Conservation (phyloP, 1,140 invertebrate genomes). For the Drosophila trapezifrons region DNA sequence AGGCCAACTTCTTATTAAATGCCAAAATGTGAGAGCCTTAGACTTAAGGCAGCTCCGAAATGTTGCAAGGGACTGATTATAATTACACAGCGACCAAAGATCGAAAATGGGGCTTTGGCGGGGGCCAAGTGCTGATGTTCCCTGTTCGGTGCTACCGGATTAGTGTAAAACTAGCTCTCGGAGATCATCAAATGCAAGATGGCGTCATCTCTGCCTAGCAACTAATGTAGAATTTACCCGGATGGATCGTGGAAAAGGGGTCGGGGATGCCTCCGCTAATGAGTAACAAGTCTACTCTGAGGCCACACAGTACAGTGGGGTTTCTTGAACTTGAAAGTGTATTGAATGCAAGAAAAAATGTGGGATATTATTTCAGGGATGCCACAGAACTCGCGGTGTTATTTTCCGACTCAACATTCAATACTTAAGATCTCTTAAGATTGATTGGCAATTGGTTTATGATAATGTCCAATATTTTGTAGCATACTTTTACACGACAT, state of each 20-base stretch:
- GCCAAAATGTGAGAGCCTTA: slow-evolving; percentile 68
- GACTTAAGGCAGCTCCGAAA: slow-evolving; percentile 29
- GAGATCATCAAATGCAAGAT: slow-evolving; percentile 56
- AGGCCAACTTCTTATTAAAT: slow-evolving; percentile 82
- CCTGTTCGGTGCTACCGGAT: slow-evolving; percentile 4
- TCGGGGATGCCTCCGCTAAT: slow-evolving; percentile 50
- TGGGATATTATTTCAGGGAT: no score
- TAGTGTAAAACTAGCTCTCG: slow-evolving; percentile 51
- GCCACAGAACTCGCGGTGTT: no score
- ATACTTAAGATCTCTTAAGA: no score
- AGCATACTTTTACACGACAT: no score
- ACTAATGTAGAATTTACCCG: slow-evolving; percentile 33
- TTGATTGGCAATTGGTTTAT: no score
- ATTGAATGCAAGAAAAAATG: no score
- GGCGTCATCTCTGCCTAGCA: slow-evolving; percentile 58
- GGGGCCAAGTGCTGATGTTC: no score
- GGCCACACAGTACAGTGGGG: slow-evolving; percentile 11
- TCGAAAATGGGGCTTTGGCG: slow-evolving; percentile 4
- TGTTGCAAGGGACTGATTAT: slow-evolving; percentile 49
- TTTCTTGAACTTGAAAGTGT: neutral
- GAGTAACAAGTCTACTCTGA: slow-evolving; percentile 51
- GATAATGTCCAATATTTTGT: no score
- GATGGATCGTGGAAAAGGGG: slow-evolving; percentile 24
- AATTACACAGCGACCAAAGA: slow-evolving; percentile 47
- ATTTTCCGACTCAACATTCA: no score